phyloP scores from a whole-genome alignment of 2,113 vertebrate species.

The Pygoscelis antarcticus region DNA sequence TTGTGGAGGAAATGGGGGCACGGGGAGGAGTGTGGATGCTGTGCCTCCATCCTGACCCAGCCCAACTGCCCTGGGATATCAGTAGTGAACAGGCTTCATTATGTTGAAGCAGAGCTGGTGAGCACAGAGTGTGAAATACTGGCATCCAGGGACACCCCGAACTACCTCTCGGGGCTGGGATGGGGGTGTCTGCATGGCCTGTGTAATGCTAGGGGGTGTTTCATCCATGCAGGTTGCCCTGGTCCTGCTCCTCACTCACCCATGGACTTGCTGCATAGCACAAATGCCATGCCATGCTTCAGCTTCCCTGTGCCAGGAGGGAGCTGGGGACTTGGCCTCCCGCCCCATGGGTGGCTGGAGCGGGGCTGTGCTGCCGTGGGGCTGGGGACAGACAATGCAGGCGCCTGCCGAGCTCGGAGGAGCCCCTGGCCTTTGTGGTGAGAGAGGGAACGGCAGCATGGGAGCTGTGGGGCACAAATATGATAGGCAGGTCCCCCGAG shows the following conservation, averaged over 20 bases:
- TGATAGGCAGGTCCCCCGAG: background rate
- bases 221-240: background rate
- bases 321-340: background rate
- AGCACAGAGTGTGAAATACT: background rate
- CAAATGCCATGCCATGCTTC: background rate
- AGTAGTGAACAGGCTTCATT: background rate
- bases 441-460: background rate
- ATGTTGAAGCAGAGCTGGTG: background rate
- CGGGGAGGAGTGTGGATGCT: fast-evolving
- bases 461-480: background rate
- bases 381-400: background rate
- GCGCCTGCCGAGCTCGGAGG: fast-evolving
- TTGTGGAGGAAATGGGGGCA: background rate
- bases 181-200: background rate
- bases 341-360: background rate
- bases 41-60: background rate
- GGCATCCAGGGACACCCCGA: background rate
- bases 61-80: background rate
- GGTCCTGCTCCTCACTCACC: background rate
- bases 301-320: background rate
- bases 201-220: background rate
- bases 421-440: background rate
- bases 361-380: background rate
- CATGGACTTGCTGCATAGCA: background rate
- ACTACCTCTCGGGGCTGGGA: background rate